phyloP scores from a whole-genome alignment of 2,888 invertebrate species.

The Ditula angustiorana region DNA sequence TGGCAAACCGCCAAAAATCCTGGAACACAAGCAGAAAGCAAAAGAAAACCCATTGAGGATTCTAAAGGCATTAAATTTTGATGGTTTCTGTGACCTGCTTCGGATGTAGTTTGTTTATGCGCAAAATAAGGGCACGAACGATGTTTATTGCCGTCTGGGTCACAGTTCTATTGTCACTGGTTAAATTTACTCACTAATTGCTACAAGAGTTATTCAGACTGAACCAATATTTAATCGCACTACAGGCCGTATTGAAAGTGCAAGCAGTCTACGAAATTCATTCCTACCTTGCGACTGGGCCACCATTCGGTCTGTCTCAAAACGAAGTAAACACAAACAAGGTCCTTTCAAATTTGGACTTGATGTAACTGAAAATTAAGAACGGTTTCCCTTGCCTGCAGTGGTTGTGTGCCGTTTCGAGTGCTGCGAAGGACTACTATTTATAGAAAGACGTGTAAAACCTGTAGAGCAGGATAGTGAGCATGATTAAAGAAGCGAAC shows the following conservation, averaged over 20 bases:
- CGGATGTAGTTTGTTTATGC: not conserved
- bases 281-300: slow-evolving; percentile 75
- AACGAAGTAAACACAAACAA: slow-evolving; percentile 43
- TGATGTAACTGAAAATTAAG: slow-evolving; percentile 43
- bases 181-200: slow-evolving; percentile 28
- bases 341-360: slow-evolving; percentile 45
- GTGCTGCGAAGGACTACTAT: slow-evolving; percentile 58
- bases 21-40: not conserved
- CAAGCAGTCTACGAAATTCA: slow-evolving; percentile 76
- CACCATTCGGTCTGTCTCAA: slow-evolving; percentile 54
- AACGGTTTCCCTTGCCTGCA: slow-evolving; percentile 45
- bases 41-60: not conserved
- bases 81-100: slow-evolving; percentile 13
- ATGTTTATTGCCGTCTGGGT: slow-evolving; percentile 9
- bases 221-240: slow-evolving; percentile 28
- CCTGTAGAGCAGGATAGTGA: slow-evolving; percentile 73
- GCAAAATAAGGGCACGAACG: slow-evolving; percentile 9
- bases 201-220: slow-evolving; percentile 33
- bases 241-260: slow-evolving; percentile 70
- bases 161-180: slow-evolving; percentile 7
- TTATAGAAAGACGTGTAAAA: slow-evolving; percentile 78
- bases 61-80: slow-evolving; percentile 2
- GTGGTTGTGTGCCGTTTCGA: slow-evolving; percentile 48
- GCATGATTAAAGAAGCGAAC: slow-evolving; percentile 67
- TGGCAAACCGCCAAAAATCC: too few relatives aligned